Conservation (phyloP, 2,113 vertebrate species). For the Cyrtonyx montezumae region DNA sequence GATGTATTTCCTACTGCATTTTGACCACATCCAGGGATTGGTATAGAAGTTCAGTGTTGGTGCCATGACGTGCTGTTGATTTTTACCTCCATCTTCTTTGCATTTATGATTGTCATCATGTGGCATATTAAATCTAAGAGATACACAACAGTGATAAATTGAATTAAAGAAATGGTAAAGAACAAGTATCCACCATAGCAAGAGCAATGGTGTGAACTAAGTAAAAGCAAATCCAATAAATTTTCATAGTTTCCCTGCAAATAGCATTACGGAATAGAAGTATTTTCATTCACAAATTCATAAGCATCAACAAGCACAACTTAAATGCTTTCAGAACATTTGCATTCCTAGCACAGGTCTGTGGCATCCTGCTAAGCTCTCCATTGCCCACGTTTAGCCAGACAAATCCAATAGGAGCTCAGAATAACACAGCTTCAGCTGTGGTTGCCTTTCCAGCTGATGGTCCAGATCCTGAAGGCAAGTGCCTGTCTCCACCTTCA, state of each 20-base stretch:
- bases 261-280: background rate
- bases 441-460: background rate
- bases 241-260: background rate
- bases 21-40: conserved; percentile 99
- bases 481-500: background rate
- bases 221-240: background rate
- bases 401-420: background rate
- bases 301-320: background rate
- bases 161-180: background rate
- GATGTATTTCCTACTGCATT: conserved; percentile 98
- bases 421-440: background rate
- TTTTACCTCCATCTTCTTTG: conserved; percentile 93
- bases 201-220: background rate
- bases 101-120: conserved; percentile 98
- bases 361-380: background rate
- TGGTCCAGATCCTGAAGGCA: accelerated
- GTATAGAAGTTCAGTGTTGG: conserved; percentile 96
- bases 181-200: background rate
- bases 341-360: background rate
- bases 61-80: conserved; percentile 96
- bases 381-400: background rate
- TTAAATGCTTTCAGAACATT: background rate
- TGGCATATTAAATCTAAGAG: conserved; percentile 96
- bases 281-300: background rate
- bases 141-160: background rate